phyloP scores from a whole-genome alignment of 1,140 invertebrate genomes.

The Vollenhovia emeryi region DNA sequence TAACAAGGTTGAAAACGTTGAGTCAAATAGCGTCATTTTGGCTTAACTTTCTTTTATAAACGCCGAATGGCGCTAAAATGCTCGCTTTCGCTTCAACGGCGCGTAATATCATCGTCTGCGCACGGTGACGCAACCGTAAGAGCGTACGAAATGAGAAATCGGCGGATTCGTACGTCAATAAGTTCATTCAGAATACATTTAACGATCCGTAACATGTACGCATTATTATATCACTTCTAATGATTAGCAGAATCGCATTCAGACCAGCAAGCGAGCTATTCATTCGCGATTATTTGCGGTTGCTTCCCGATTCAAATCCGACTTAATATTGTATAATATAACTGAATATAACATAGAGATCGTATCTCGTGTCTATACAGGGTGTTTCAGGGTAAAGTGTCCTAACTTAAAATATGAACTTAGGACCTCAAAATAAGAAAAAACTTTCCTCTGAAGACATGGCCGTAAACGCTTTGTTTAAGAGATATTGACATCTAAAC shows the following conservation, averaged over 20 bases:
- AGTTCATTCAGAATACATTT: neutral
- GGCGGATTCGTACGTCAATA: neutral
- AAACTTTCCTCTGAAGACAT: too few relatives aligned
- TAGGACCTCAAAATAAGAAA: too few relatives aligned
- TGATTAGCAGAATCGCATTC: neutral
- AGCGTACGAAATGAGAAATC: constrained; percentile 23
- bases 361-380: too few relatives aligned
- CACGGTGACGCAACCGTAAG: constrained; percentile 34
- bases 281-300: neutral
- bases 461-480: too few relatives aligned
- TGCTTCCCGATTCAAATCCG: neutral
- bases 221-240: neutral
- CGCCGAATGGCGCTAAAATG: neutral
- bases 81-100: constrained; percentile 32
- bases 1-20: constrained; percentile 20
- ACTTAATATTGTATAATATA: neutral
- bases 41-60: constrained; percentile 41
- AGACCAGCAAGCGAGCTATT: neutral
- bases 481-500: too few relatives aligned
- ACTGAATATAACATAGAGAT: neutral
- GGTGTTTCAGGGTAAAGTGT: too few relatives aligned
- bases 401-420: too few relatives aligned
- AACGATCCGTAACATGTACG: neutral
- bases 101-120: constrained; percentile 6
- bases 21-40: constrained; percentile 8